Conservation (phyloP, 2,888 invertebrate species). For the Frankliniella intonsa region DNA sequence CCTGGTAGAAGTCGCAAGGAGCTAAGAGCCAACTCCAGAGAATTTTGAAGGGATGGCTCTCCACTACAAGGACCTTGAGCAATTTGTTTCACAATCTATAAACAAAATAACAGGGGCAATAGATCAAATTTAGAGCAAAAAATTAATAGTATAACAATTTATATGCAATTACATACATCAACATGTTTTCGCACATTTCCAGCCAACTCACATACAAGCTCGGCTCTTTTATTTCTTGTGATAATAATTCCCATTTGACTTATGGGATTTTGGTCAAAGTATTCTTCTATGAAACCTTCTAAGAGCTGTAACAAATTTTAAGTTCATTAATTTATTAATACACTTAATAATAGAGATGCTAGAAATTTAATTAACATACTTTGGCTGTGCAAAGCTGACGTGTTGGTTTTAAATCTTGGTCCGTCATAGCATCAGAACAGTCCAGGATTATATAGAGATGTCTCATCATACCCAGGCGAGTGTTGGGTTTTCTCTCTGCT, state of each 20-base stretch:
- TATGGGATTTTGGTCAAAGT: slow-evolving; percentile 97
- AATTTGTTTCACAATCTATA: slow-evolving; percentile 41
- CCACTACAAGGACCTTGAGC: slow-evolving; percentile 68
- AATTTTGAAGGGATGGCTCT: slow-evolving; percentile 95
- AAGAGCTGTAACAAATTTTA: slow-evolving; percentile 58
- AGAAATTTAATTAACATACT: slow-evolving; percentile 49
- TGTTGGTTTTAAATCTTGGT: slow-evolving; percentile 92
- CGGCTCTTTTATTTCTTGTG: slow-evolving; percentile 89
- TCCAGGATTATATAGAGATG: slow-evolving; percentile 89
- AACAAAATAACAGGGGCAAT: not conserved
- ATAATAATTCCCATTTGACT: slow-evolving; percentile 92
- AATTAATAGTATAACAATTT: slow-evolving; percentile 10
- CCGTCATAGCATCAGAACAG: slow-evolving; percentile 89
- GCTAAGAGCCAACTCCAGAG: slow-evolving; percentile 79
- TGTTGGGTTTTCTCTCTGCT: slow-evolving; percentile 65
- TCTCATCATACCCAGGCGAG: slow-evolving; percentile 96
- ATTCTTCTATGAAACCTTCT: slow-evolving; percentile 91
- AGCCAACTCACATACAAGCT: slow-evolving; percentile 84
- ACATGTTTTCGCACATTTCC: slow-evolving; percentile 79
- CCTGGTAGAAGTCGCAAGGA: slow-evolving; percentile 83
- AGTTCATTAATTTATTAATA: not conserved
- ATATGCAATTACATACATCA: slow-evolving; percentile 48
- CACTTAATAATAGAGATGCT: slow-evolving; percentile 17
- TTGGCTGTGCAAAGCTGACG: slow-evolving; percentile 81
- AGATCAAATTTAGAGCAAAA: slow-evolving; percentile 27